Evolutionary conservation across 1,140 invertebrate species (phyloP).

Genomic region (Oscheius sp.): DNA sequence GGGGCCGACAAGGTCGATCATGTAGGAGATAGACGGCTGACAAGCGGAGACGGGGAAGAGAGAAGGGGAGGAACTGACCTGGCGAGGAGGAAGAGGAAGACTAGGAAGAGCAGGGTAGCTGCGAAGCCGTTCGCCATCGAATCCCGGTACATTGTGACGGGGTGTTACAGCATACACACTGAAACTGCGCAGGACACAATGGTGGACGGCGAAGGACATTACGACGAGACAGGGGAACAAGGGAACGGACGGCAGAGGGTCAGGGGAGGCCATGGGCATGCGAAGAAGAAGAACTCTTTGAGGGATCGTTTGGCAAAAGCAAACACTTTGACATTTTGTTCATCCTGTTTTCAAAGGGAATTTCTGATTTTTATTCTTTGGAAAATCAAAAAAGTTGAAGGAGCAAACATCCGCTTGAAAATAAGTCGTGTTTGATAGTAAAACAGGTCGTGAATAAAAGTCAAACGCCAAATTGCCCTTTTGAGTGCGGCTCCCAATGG

Average conservation of each 20-base stretch:
- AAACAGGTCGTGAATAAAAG: no score
- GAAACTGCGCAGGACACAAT: neutral
- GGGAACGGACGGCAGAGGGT: neutral
- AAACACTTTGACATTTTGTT: no score
- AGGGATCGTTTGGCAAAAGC: no score
- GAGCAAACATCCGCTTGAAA: no score
- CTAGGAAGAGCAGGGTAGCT: slow-evolving; percentile 28
- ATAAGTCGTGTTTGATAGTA: no score
- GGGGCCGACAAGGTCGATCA: slow-evolving; percentile 7
- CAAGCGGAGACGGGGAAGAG: neutral
- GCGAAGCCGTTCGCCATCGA: slow-evolving; percentile 31
- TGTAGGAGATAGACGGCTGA: neutral
- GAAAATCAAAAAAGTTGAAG: no score
- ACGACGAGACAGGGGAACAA: neutral
- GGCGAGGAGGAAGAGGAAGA: slow-evolving; percentile 29
- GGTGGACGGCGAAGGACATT: neutral
- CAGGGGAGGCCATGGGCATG: neutral
- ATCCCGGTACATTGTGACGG: slow-evolving; percentile 24
- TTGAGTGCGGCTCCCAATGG: no score
- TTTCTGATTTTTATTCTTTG: no score
- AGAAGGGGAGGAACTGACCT: slow-evolving; percentile 16
- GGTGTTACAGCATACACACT: neutral
- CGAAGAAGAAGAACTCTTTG: neutral
- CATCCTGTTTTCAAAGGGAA: no score
- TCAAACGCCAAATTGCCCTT: no score